phyloP scores from a whole-genome alignment of 2,113 vertebrate genomes.

The Promerops cafer region DNA sequence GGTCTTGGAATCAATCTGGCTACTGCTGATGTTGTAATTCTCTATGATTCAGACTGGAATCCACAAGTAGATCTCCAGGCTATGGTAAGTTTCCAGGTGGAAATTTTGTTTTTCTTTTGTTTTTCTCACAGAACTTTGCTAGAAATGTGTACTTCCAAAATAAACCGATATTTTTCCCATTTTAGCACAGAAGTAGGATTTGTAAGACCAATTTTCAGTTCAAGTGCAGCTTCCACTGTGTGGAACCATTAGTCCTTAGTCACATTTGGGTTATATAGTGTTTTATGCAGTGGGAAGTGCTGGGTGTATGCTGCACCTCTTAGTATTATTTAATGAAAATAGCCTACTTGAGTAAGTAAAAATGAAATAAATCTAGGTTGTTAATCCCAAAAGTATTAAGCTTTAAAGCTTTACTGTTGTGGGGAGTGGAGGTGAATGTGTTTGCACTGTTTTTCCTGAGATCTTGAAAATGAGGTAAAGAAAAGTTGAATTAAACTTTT shows the following conservation, averaged over 20 bases:
- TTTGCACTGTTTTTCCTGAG: not conserved
- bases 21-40: constrained; percentile 95
- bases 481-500: not conserved
- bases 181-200: not conserved
- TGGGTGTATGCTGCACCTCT: not conserved
- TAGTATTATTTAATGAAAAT: not conserved
- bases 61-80: constrained; percentile 98
- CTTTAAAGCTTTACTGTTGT: not conserved
- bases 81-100: constrained; percentile 77
- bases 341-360: not conserved
- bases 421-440: not conserved
- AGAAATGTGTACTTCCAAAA: not conserved
- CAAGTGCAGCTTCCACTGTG: not conserved
- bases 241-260: not conserved
- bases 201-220: not conserved
- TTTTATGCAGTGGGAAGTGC: not conserved
- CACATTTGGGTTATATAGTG: not conserved
- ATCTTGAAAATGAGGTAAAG: not conserved
- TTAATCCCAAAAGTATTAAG: not conserved
- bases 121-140: not conserved
- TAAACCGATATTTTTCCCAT: not conserved
- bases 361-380: not conserved
- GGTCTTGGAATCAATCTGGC: constrained; percentile 97
- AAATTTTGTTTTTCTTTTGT: rapidly evolving
- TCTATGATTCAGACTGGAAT: constrained; percentile 99